A percentile compares a stretch with the other conserved stretches of the same genome.
phyloP scores from a whole-genome alignment of 64 coral and sea anemone species.

The Platygyra sinensis region DNA sequence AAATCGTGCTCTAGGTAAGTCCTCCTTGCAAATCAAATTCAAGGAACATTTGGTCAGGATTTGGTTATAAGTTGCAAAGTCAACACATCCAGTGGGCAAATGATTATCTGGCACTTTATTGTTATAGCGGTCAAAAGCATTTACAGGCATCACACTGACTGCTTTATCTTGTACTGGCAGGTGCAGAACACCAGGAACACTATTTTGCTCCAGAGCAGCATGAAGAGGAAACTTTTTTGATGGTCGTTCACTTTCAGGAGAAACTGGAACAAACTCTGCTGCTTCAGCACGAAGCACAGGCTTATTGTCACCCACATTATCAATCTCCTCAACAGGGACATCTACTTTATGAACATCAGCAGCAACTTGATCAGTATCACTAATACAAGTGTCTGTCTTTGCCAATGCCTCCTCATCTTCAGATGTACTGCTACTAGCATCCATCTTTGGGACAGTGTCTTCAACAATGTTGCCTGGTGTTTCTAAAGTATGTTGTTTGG shows the following conservation, averaged over 20 bases:
- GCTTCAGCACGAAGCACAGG: neutral
- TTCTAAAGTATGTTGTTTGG: neutral
- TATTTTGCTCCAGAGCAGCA: neutral
- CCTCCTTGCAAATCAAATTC: neutral
- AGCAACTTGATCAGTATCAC: neutral
- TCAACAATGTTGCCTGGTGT: neutral
- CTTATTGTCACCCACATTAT: neutral
- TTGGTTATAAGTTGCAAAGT: neutral
- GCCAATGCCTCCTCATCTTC: neutral
- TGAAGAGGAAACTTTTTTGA: neutral
- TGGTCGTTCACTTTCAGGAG: neutral
- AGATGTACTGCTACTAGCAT: neutral
- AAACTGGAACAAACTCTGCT: conserved; percentile 2
- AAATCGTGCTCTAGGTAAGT: conserved; percentile 1
- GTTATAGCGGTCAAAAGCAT: neutral
- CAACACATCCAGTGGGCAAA: neutral
- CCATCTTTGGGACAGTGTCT: neutral
- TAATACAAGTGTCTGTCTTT: neutral
- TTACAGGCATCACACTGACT: neutral
- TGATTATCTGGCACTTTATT: neutral
- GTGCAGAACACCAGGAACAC: conserved; percentile 14
- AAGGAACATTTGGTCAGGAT: conserved; percentile 8
- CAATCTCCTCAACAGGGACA: neutral
- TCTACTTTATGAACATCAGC: neutral
- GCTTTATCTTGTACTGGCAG: neutral